Evolutionary conservation across 2,888 invertebrate species (phyloP).

Genomic region (Malachius bipustulatus): DNA sequence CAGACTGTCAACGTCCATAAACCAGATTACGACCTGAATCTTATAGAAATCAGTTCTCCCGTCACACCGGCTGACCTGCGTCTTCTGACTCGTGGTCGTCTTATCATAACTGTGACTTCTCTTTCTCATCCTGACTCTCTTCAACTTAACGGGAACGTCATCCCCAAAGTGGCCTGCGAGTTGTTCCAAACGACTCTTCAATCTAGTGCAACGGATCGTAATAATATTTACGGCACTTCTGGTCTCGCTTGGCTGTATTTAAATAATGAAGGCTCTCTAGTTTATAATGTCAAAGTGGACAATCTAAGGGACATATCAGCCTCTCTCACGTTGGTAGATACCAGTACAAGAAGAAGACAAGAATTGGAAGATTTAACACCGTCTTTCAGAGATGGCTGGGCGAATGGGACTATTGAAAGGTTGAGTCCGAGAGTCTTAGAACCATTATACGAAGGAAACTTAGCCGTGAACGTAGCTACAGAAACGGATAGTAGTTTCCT

Average conservation of each 20-base stretch:
- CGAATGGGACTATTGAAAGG: slow-evolving; percentile 63
- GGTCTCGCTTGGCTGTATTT: slow-evolving; percentile 71
- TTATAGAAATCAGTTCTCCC: slow-evolving; percentile 67
- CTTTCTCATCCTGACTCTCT: slow-evolving; percentile 51
- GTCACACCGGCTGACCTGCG: slow-evolving; percentile 65
- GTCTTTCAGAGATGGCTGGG: slow-evolving; percentile 40
- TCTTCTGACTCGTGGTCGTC: slow-evolving; percentile 62
- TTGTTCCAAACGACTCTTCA: slow-evolving; percentile 62
- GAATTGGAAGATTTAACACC: slow-evolving; percentile 64
- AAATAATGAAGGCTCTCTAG: slow-evolving; percentile 63
- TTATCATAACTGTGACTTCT: slow-evolving; percentile 59
- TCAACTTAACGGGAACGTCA: slow-evolving; percentile 55
- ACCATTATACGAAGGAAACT: slow-evolving; percentile 68
- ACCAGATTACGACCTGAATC: slow-evolving; percentile 63
- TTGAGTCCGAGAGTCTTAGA: slow-evolving; percentile 72
- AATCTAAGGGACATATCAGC: slow-evolving; percentile 44
- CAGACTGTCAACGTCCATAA: slow-evolving; percentile 55
- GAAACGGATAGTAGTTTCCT: slow-evolving; percentile 47
- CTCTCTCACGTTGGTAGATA: slow-evolving; percentile 60
- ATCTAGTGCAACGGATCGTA: slow-evolving; percentile 33
- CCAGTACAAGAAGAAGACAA: slow-evolving; percentile 49
- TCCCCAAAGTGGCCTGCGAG: slow-evolving; percentile 68
- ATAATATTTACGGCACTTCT: slow-evolving; percentile 36
- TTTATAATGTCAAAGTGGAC: slow-evolving; percentile 64
- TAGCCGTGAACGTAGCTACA: slow-evolving; percentile 63